These are phyloP conservation scores for Alauda arvensis DNA, from an alignment of 2,797 vertebrate species.

Conservation along the genomic window DNA sequence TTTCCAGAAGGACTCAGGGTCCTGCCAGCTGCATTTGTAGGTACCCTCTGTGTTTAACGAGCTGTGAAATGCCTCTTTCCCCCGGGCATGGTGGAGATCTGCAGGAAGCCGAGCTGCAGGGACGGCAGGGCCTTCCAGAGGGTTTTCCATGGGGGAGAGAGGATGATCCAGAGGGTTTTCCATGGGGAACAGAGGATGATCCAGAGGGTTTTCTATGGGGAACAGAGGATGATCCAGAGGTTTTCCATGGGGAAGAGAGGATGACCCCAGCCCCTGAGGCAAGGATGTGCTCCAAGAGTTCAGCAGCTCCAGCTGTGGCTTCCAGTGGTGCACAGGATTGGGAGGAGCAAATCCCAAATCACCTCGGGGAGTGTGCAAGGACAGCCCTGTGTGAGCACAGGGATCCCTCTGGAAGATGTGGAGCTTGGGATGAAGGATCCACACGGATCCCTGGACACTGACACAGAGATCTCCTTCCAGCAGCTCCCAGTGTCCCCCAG, in stretches of 20 bases:
- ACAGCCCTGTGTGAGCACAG: rapidly evolving
- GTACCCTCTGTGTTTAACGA: conserved; percentile 37
- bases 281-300: neutral
- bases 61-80: neutral
- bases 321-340: rapidly evolving
- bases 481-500: neutral
- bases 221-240: too few relatives aligned
- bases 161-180: too few relatives aligned
- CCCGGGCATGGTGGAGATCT: neutral
- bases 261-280: neutral
- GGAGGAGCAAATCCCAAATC: rapidly evolving
- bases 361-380: neutral
- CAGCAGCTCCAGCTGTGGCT: neutral
- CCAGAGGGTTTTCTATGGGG: too few relatives aligned
- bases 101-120: neutral
- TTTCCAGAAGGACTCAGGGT: neutral
- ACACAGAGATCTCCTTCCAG: neutral
- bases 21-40: neutral
- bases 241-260: too few relatives aligned
- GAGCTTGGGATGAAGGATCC: neutral
- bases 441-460: rapidly evolving
- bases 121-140: neutral
- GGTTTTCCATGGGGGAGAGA: rapidly evolving
- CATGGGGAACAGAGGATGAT: too few relatives aligned
- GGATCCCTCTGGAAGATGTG: neutral